phyloP scores from a whole-genome alignment of 2,797 vertebrate genomes.

The Brachyrhaphis roseni region DNA sequence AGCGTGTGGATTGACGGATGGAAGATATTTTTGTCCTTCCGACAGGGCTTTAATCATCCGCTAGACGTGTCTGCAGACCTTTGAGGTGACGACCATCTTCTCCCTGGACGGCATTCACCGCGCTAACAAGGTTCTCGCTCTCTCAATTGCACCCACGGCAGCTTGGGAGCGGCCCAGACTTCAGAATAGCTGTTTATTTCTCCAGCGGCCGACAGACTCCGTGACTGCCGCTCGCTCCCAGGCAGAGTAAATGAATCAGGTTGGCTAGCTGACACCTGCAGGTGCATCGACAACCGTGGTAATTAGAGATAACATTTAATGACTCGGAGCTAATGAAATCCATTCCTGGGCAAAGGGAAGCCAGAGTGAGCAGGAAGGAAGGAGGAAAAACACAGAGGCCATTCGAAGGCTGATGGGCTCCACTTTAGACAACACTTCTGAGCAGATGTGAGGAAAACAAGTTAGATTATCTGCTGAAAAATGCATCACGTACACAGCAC shows the following conservation, averaged over 20 bases:
- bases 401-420: slow-evolving; percentile 31
- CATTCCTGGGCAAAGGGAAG: slow-evolving; percentile 87
- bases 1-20: slow-evolving; percentile 48
- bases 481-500: slow-evolving; percentile 23
- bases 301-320: slow-evolving; percentile 97
- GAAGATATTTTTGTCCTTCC: slow-evolving; percentile 47
- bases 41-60: slow-evolving; percentile 62
- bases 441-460: slow-evolving; percentile 49
- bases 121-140: slow-evolving; percentile 47
- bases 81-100: slow-evolving; percentile 45
- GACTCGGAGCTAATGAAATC: slow-evolving; percentile 96
- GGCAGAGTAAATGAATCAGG: slow-evolving; percentile 64
- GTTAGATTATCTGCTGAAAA: slow-evolving; percentile 54
- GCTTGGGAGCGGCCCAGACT: slow-evolving; percentile 38
- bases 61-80: slow-evolving; percentile 60
- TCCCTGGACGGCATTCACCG: slow-evolving; percentile 44
- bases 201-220: slow-evolving; percentile 35
- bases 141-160: slow-evolving; percentile 39
- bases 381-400: slow-evolving; percentile 17
- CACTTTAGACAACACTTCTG: slow-evolving; percentile 34
- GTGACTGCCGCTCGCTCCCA: slow-evolving; percentile 33
- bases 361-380: slow-evolving; percentile 62
- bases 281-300: slow-evolving; percentile 88
- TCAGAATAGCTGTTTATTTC: slow-evolving; percentile 48
- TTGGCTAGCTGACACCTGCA: slow-evolving; percentile 88